Evolutionary conservation across 2,797 vertebrate species (phyloP).

Genomic region (Pipistrellus kuhlii): DNA sequence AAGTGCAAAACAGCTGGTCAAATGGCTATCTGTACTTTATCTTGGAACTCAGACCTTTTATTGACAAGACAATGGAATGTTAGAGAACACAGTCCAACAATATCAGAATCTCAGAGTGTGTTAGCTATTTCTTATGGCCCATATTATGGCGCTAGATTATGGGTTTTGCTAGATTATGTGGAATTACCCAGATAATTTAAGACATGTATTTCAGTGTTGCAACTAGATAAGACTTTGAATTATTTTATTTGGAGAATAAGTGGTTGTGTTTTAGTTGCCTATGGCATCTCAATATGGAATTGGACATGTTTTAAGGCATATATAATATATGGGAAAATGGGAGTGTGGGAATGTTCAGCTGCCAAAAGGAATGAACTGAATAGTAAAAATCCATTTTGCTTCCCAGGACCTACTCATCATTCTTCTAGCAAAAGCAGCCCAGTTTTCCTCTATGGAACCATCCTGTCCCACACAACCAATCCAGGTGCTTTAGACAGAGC

Average conservation of each 20-base stretch:
- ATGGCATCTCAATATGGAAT: not conserved
- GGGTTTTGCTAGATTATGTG: not conserved
- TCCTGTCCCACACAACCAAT: too few species aligned
- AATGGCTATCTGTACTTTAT: slow-evolving; percentile 6
- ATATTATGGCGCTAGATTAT: not conserved
- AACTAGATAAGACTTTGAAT: not conserved
- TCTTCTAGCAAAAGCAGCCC: not conserved
- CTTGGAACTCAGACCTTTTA: not conserved
- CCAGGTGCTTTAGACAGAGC: not conserved
- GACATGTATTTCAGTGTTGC: not conserved
- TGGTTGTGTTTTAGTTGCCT: not conserved
- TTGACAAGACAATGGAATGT: not conserved
- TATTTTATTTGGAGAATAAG: slow-evolving; percentile 1
- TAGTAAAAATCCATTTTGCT: slow-evolving; percentile 29
- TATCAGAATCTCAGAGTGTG: not conserved
- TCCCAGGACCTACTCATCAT: not conserved
- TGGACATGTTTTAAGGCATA: not conserved
- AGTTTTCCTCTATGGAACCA: not conserved
- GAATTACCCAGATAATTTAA: not conserved
- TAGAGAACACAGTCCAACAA: not conserved
- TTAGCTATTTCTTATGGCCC: not conserved
- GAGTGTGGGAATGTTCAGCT: not conserved
- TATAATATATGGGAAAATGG: not conserved
- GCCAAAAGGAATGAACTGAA: not conserved
- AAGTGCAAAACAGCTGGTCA: not conserved